Base-by-base conservation (phyloP, 2,888 invertebrate genomes). In the Calephelis perditalis region DNA sequence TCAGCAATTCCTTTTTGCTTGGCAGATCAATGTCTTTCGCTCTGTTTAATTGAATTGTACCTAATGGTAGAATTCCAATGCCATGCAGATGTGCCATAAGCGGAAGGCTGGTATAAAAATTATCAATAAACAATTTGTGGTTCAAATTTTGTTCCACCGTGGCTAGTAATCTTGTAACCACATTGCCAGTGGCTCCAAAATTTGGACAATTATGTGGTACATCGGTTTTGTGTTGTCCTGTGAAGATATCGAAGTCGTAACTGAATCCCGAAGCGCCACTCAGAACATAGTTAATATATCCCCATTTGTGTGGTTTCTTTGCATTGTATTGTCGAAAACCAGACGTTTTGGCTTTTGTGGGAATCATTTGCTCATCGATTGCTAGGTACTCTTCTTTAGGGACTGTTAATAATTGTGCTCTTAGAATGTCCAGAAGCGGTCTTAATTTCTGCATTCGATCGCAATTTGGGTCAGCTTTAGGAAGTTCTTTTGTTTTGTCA, bases 191-290 rank as follows among this genome's bases (percentile, higher is more conserved):
- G 37, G 37, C 37, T 37, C 37, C 37, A 37, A 37, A 37, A 37
- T 37, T 37, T 37, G 37, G 37, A 37, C 37, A 37, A 37, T 37
- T 37, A 59, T 62, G 59, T 8, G 73, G 70, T 52, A 64, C 57
- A 45, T 59, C 62, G 58, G 71, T 69, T 59, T 68, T 71, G 63
- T 73, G 70, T 46, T 68, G 64, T 26, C 75, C 77, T 63, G 72
- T 67, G 68, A 68, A 79, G 49, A 79, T 67, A 35, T 79, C 73
- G 62, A 79, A 81, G 63, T 79, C 77, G 35, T 66, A 77, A 46
- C 70, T 37, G 37, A 37, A 37, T 37, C 37, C 37, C 37, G 37
- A 37, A 37, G 37, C 64, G 56, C 73, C 74, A 63, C 75, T 75
- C 6, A 76, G 63, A 56, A 74, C 73, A 67, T 69, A 70, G 60